Percentiles rank a stretch among this genome's conserved stretches.
phyloP scores from a whole-genome alignment of 2,888 invertebrate species.

The Helleia helle region DNA sequence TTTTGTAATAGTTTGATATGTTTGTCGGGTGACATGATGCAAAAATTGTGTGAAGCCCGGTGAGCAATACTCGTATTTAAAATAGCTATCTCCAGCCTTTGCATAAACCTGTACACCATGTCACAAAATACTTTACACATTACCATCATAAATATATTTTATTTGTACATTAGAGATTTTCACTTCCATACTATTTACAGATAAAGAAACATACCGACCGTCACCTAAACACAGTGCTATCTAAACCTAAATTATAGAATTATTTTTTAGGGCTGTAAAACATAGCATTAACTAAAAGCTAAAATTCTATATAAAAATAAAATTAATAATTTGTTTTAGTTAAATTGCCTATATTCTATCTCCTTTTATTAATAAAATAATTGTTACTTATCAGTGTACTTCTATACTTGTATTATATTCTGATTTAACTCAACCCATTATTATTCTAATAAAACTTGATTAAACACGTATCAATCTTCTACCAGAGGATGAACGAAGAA shows the following conservation, averaged over 20 bases:
- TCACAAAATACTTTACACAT: slow-evolving; percentile 63
- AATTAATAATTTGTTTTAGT: slow-evolving; percentile 10
- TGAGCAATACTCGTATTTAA: slow-evolving; percentile 42
- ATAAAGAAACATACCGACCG: slow-evolving; percentile 60
- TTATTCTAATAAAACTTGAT: slow-evolving; percentile 6
- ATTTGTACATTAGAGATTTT: slow-evolving; percentile 66
- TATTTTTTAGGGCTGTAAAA: slow-evolving; percentile 55
- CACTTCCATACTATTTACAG: slow-evolving; percentile 59
- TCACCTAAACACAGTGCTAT: slow-evolving; percentile 48
- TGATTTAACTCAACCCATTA: slow-evolving; percentile 11
- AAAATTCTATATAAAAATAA: slow-evolving; percentile 10
- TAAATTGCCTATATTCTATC: slow-evolving; percentile 2
- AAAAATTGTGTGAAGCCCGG: slow-evolving; percentile 57
- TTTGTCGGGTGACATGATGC: slow-evolving; percentile 58
- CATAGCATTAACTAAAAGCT: slow-evolving; percentile 36
- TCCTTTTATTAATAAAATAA: slow-evolving; percentile 1
- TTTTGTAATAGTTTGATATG: slow-evolving; percentile 56
- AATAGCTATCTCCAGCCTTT: slow-evolving; percentile 44
- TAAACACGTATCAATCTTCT: slow-evolving; percentile 1
- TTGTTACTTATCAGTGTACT: slow-evolving; percentile 2
- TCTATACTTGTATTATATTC: slow-evolving; percentile 5
- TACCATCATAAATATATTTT: slow-evolving; percentile 55
- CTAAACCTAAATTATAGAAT: slow-evolving; percentile 46
- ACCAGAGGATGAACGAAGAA: slow-evolving; percentile 8
- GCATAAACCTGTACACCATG: slow-evolving; percentile 56